Percentiles rank a stretch among this genome's conserved stretches.
Evolutionary conservation across 2,888 invertebrate genomes (phyloP).

Genomic region (Zygaena filipendulae): DNA sequence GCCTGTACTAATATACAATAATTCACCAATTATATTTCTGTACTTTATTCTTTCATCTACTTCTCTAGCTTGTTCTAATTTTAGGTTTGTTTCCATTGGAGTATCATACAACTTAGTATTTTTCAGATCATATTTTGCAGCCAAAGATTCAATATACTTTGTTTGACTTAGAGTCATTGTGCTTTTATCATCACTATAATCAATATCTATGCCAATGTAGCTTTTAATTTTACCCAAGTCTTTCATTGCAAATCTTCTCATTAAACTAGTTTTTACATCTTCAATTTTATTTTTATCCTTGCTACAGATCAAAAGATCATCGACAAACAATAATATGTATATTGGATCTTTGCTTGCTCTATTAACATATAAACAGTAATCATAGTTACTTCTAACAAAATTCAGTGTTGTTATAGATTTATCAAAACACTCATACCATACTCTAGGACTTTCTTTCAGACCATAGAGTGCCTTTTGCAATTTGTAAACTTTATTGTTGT

Average conservation of each 20-base stretch:
- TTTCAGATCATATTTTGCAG: slow-evolving; percentile 9
- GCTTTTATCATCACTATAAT: too few relatives aligned
- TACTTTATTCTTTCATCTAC: too few relatives aligned
- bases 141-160: slow-evolving; percentile 12
- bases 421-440: slow-evolving; percentile 19
- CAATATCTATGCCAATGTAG: too few relatives aligned
- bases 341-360: slow-evolving; percentile 15
- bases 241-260: slow-evolving; percentile 16
- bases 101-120: too few relatives aligned
- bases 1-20: too few relatives aligned
- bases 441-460: slow-evolving; percentile 18
- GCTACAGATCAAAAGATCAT: slow-evolving; percentile 22
- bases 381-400: slow-evolving; percentile 18
- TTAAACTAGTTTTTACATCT: slow-evolving; percentile 18
- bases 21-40: too few relatives aligned
- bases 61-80: too few relatives aligned
- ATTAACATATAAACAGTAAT: slow-evolving; percentile 19
- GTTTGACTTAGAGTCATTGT: slow-evolving; percentile 10
- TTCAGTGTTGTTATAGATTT: slow-evolving; percentile 14
- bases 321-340: slow-evolving; percentile 20
- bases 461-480: slow-evolving; percentile 23
- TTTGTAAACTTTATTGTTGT: slow-evolving; percentile 22
- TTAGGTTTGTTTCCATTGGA: too few relatives aligned
- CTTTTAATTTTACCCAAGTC: too few relatives aligned
- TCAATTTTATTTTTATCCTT: slow-evolving; percentile 17